Conservation (phyloP, 2,113 vertebrate species). For the Chloropsis hardwickii region DNA sequence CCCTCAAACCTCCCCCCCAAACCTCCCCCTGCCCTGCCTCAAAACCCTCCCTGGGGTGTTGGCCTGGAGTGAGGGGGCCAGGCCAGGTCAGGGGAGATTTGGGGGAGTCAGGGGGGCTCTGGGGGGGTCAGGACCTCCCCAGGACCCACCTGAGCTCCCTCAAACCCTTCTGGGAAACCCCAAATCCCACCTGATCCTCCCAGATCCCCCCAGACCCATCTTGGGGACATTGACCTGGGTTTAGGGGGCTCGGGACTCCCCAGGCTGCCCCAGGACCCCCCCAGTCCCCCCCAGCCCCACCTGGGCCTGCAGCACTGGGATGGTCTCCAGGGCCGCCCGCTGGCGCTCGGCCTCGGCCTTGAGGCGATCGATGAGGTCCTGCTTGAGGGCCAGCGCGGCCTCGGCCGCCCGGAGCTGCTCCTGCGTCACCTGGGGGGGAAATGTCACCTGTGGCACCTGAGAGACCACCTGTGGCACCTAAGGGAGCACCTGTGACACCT, state of each 20-base stretch:
- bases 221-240: neutral
- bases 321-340: neutral
- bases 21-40: neutral
- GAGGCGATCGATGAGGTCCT: neutral
- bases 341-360: neutral
- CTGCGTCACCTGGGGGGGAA: neutral
- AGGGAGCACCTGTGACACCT: too few species aligned
- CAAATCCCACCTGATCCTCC: neutral
- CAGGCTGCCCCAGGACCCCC: too few species aligned
- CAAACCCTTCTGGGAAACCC: neutral
- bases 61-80: too few species aligned
- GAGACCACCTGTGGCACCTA: neutral
- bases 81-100: too few species aligned
- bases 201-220: neutral
- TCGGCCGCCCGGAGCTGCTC: neutral
- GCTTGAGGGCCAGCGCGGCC: neutral
- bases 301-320: neutral
- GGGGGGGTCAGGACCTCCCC: neutral
- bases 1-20: neutral
- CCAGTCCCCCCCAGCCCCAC: neutral
- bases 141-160: too few species aligned
- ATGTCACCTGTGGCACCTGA: neutral
- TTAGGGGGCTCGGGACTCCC: neutral
- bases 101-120: too few species aligned
- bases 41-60: neutral